These are phyloP conservation scores for Caenorhabditis becei DNA, from an alignment of 2,888 invertebrate species.

Conservation along the genomic window DNA sequence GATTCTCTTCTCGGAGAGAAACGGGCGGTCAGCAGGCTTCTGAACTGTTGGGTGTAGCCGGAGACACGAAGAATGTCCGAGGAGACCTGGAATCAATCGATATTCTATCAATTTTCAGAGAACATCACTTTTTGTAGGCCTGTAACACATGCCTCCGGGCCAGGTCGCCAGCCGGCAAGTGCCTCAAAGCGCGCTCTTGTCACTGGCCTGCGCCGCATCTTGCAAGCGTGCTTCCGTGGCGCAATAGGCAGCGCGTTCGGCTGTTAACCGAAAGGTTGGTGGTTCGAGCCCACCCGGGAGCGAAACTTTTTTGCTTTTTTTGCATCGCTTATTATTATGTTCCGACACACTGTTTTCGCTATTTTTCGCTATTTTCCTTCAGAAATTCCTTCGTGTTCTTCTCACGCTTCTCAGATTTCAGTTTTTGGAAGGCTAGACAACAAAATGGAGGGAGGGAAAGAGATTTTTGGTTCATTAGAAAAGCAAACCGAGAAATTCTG, in stretches of 20 bases:
- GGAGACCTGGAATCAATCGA: constrained; percentile 74
- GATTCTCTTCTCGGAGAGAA: constrained; percentile 73
- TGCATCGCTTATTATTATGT: not conserved
- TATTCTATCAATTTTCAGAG: not conserved
- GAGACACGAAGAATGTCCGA: constrained; percentile 80
- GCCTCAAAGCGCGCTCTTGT: not conserved
- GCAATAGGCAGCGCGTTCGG: constrained; percentile 90
- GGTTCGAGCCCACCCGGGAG: constrained; percentile 87
- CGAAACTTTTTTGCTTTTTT: constrained; percentile 59
- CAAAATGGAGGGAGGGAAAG: not conserved
- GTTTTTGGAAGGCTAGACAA: not conserved
- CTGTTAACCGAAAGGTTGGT: constrained; percentile 99
- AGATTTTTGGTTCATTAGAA: too few species aligned
- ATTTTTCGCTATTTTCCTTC: not conserved
- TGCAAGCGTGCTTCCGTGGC: constrained; percentile 67
- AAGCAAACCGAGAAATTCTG: too few species aligned
- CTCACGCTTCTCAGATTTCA: not conserved
- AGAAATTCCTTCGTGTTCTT: not conserved
- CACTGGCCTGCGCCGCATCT: not conserved
- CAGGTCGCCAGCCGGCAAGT: too few species aligned
- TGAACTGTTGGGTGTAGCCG: constrained; percentile 80
- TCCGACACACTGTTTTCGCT: not conserved
- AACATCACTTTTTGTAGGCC: not conserved
- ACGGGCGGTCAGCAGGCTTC: constrained; percentile 75
- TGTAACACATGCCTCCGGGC: too few species aligned